Percentiles rank a stretch among this genome's conserved stretches.
Evolutionary conservation across 1,140 invertebrate genomes (phyloP).

Genomic region (Stratiolaelaps scimitus): DNA sequence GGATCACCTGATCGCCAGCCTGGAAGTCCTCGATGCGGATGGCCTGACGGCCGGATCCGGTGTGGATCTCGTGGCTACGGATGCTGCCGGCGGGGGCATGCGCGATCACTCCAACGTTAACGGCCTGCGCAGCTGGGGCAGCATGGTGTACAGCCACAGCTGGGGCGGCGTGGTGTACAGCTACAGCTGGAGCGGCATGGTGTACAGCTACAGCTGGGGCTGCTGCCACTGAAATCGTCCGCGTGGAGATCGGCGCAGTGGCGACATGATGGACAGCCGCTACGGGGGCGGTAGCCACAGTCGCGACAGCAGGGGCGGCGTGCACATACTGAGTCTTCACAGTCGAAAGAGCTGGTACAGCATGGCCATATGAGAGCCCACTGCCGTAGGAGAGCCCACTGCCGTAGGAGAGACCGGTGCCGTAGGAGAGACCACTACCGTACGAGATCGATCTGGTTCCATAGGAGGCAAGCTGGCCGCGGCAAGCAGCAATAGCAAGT

Average conservation of each 20-base stretch:
- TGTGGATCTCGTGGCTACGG: constrained; percentile 20
- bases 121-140: not conserved
- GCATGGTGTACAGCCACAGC: too few species aligned
- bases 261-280: not conserved
- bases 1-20: constrained; percentile 14
- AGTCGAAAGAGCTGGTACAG: not conserved
- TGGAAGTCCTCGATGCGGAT: constrained; percentile 9
- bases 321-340: not conserved
- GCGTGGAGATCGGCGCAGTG: not conserved
- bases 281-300: not conserved
- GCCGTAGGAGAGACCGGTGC: not conserved
- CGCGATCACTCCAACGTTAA: constrained; percentile 1
- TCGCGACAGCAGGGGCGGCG: constrained; percentile 1
- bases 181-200: too few species aligned
- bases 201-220: not conserved
- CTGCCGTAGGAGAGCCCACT: not conserved
- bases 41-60: constrained; percentile 17
- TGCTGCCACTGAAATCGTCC: not conserved
- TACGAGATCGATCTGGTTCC: not conserved
- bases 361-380: not conserved
- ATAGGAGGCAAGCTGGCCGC: not conserved
- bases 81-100: not conserved
- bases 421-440: not conserved
- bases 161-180: too few species aligned
- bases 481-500: not conserved